These are phyloP conservation scores for Rhagologus leucostigma DNA, from an alignment of 2,113 vertebrate species.

Conservation along the genomic window DNA sequence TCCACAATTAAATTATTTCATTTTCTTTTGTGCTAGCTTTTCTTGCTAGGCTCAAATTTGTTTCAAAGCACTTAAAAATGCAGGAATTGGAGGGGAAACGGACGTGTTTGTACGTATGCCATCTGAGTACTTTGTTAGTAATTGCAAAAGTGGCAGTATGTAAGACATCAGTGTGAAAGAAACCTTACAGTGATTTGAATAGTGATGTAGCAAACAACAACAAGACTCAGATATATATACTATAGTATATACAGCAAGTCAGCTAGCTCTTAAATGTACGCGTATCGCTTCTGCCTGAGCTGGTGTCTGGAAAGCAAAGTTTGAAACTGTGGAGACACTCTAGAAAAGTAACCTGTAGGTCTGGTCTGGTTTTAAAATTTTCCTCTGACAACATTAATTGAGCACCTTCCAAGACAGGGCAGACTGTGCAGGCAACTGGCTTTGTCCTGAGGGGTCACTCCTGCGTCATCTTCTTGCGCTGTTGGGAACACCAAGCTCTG, in stretches of 20 bases:
- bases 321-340: background rate
- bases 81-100: background rate
- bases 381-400: background rate
- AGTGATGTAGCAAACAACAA: background rate
- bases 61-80: conserved; percentile 9
- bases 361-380: background rate
- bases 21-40: conserved; percentile 1
- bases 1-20: background rate
- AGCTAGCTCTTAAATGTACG: background rate
- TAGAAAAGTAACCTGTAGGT: background rate
- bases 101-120: background rate
- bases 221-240: background rate
- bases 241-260: background rate
- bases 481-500: background rate
- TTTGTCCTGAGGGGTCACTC: background rate
- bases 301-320: background rate
- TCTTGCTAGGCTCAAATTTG: background rate
- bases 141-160: background rate
- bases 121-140: background rate
- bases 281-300: background rate
- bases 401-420: background rate
- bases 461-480: background rate
- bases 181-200: background rate
- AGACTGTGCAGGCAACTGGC: background rate
- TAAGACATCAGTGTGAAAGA: background rate